Percentiles rank a stretch among this genome's conserved stretches.
phyloP scores from a whole-genome alignment of 2,888 invertebrate species.

The Lathronympha strigana region DNA sequence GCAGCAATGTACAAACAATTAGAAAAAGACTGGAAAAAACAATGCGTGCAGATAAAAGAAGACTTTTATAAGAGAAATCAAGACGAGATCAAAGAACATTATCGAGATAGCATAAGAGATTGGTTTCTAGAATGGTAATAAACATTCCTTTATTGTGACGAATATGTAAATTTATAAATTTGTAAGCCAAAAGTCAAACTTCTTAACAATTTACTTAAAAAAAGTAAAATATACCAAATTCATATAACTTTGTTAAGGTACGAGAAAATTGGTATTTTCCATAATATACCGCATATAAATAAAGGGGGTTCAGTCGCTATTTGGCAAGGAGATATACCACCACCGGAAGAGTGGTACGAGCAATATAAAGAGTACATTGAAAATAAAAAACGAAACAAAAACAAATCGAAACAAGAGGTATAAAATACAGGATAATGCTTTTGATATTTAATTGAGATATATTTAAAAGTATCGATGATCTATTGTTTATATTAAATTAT shows the following conservation, averaged over 20 bases:
- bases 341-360: conserved; percentile 64
- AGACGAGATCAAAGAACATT: conserved; percentile 58
- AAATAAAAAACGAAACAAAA: conserved; percentile 57
- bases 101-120: conserved; percentile 59
- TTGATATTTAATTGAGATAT: not conserved
- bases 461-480: too few relatives aligned
- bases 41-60: conserved; percentile 52
- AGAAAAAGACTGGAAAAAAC: conserved; percentile 52
- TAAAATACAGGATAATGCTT: too few relatives aligned
- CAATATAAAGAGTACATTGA: conserved; percentile 57
- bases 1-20: conserved; percentile 47
- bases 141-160: conserved; percentile 11
- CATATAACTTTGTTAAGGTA: conserved; percentile 55
- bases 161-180: not conserved
- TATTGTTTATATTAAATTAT: too few relatives aligned
- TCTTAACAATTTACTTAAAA: not conserved
- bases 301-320: conserved; percentile 60
- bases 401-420: conserved; percentile 55
- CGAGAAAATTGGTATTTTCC: conserved; percentile 58
- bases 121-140: conserved; percentile 74
- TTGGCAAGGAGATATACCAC: conserved; percentile 59
- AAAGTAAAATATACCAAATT: not conserved
- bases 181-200: not conserved
- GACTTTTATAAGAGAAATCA: conserved; percentile 50
- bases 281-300: conserved; percentile 62